phyloP scores from a whole-genome alignment of 2,888 invertebrate species.

The Deilephila porcellus region DNA sequence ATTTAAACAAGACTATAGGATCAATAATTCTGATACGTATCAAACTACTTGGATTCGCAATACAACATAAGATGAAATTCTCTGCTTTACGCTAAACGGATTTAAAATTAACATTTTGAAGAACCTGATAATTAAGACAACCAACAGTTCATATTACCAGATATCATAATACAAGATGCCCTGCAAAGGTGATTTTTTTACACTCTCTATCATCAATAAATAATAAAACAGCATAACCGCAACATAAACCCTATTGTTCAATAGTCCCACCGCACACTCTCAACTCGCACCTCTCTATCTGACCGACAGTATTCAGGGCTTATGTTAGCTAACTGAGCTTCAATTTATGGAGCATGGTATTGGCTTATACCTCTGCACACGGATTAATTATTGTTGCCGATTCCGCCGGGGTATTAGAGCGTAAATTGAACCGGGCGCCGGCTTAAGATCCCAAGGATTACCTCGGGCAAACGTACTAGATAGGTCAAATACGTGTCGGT shows the following conservation, averaged over 20 bases:
- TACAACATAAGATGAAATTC: no score
- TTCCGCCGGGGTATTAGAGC: conserved; percentile 44
- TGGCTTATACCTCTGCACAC: conserved; percentile 39
- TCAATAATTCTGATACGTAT: not conserved
- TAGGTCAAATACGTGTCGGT: not conserved
- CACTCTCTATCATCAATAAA: not conserved
- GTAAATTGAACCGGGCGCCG: conserved; percentile 41
- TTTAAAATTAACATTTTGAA: no score
- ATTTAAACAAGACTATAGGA: not conserved
- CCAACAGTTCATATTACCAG: no score
- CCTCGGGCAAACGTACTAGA: not conserved
- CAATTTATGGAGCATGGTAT: conserved; percentile 45
- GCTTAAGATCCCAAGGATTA: conserved; percentile 26
- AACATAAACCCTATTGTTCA: not conserved
- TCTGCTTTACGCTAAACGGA: no score
- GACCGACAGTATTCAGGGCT: conserved; percentile 17
- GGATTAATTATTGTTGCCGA: conserved; percentile 51
- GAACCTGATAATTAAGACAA: no score
- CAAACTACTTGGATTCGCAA: no score
- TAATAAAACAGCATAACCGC: not conserved
- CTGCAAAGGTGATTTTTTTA: no score
- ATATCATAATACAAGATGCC: no score
- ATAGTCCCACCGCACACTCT: not conserved
- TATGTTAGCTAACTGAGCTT: conserved; percentile 41
- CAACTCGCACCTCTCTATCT: not conserved